Base-by-base conservation (phyloP, 2,888 invertebrate species). In the Pseudococcus viburni region DNA sequence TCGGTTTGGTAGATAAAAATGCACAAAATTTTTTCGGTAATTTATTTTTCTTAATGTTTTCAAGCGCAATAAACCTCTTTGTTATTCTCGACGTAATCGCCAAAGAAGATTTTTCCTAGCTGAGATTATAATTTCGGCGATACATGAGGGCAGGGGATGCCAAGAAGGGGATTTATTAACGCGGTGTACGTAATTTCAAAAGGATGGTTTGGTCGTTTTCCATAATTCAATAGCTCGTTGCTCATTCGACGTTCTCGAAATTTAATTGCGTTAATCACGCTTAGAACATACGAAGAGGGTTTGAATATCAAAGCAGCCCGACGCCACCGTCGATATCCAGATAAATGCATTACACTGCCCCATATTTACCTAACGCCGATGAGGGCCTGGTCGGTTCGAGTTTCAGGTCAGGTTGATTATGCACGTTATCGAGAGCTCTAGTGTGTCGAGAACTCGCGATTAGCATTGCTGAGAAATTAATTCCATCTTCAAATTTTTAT, bases 1-100 rank as follows among this genome's bases (percentile, higher is more conserved):
- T 42, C 3, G 46, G 19, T 83, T 83, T 83, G 0, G 12, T 42
- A n/a, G 46, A 83, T 46, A 22, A 83, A 33, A 83, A 26, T 42
- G 42, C 42, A 17, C 17, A 42, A 42, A 83, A 83, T 46, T 83
- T 33, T 83, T 83, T 46, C 42, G 80, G 80, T 83, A 83, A 83
- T 83, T 83, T 83, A 80, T 33, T 80, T 80, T 80, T 42, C 42
- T 80, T 80, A 80, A 42, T 80, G 80, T 80, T 80, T 80, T 42
- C 80, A 39, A 80, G 17, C 80, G 42, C 80, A 42, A 80, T 80
- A 42, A 80, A 80, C 42, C 80, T 80, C 19, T 80, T 80, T 42
- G 39, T 80, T 59, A 39, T 39, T 42, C 42, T 80, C 42, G 19
- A 7, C n/a, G 11, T 42, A 42, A 80, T 80, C 80, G 68, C 26